A percentile compares a stretch with the other conserved stretches of the same genome.
phyloP scores from a whole-genome alignment of 2,797 vertebrate genomes.

The Hipposideros larvatus region DNA sequence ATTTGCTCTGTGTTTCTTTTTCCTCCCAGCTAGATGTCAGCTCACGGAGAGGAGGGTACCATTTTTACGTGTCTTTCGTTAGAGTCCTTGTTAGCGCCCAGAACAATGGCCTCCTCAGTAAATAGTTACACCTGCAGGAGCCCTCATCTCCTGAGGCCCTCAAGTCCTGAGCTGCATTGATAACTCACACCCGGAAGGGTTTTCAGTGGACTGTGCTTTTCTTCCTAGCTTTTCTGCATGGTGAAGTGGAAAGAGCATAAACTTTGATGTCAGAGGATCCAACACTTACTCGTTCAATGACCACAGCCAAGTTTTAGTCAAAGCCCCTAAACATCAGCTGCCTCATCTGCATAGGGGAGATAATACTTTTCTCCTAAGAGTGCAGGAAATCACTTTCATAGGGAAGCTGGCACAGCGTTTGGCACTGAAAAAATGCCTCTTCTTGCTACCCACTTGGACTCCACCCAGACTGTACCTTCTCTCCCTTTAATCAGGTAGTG shows the following conservation, averaged over 20 bases:
- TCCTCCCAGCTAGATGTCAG: not conserved
- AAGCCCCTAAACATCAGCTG: not conserved
- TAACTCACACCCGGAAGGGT: not conserved
- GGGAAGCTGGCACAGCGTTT: not conserved
- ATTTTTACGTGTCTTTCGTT: not conserved
- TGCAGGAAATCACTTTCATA: not conserved
- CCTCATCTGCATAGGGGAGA: slow-evolving; percentile 4
- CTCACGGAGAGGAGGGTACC: not conserved
- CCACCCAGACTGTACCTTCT: not conserved
- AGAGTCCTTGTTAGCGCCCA: not conserved
- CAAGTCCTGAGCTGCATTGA: not conserved
- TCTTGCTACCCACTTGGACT: slow-evolving; percentile 30
- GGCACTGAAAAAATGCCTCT: not conserved
- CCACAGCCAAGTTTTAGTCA: slow-evolving; percentile 16
- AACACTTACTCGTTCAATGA: slow-evolving; percentile 10
- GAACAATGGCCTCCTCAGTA: not conserved
- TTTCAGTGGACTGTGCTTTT: slow-evolving; percentile 20
- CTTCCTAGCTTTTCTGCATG: not conserved
- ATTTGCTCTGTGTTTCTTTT: not conserved
- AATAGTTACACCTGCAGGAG: not conserved
- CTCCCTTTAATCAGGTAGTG: slow-evolving; percentile 24
- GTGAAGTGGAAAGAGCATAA: slow-evolving; percentile 28
- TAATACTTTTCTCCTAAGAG: not conserved
- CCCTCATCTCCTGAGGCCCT: not conserved
- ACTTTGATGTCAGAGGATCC: slow-evolving; percentile 41